Evolutionary conservation across 2,888 invertebrate species (phyloP).

Genomic region (Drosophila differens): DNA sequence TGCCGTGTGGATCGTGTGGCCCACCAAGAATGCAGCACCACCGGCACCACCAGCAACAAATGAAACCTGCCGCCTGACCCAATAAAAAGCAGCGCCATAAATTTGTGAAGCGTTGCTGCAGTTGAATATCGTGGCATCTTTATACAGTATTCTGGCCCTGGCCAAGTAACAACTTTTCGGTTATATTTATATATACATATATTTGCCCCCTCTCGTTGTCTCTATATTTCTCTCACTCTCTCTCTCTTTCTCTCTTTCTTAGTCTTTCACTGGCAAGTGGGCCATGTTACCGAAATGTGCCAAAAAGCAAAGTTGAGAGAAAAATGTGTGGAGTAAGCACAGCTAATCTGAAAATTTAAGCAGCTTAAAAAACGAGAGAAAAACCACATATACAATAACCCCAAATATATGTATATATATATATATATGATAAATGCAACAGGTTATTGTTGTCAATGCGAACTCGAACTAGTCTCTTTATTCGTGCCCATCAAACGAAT

Average conservation of each 20-base stretch:
- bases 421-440: constrained; percentile 43
- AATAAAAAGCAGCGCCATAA: constrained; percentile 72
- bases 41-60: constrained; percentile 33
- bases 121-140: constrained; percentile 53
- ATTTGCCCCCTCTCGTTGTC: neutral
- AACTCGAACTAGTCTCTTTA: constrained; percentile 15
- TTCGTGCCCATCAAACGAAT: constrained; percentile 32
- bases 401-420: neutral
- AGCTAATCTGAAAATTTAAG: constrained; percentile 75
- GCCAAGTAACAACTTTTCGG: constrained; percentile 48
- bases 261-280: constrained; percentile 66
- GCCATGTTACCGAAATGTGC: constrained; percentile 74
- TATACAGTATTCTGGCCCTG: constrained; percentile 32
- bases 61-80: constrained; percentile 76
- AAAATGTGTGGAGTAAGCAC: constrained; percentile 52
- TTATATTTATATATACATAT: constrained; percentile 43
- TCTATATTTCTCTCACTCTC: neutral
- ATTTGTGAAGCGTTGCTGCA: constrained; percentile 52
- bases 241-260: constrained; percentile 1
- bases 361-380: constrained; percentile 43
- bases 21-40: constrained; percentile 64
- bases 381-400: neutral
- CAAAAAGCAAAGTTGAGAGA: constrained; percentile 54
- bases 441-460: constrained; percentile 52
- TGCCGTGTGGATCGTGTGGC: constrained; percentile 41